These are phyloP conservation scores for Pogonomyrmex californicus DNA, from an alignment of 1,140 invertebrate genomes.

Conservation along the genomic window DNA sequence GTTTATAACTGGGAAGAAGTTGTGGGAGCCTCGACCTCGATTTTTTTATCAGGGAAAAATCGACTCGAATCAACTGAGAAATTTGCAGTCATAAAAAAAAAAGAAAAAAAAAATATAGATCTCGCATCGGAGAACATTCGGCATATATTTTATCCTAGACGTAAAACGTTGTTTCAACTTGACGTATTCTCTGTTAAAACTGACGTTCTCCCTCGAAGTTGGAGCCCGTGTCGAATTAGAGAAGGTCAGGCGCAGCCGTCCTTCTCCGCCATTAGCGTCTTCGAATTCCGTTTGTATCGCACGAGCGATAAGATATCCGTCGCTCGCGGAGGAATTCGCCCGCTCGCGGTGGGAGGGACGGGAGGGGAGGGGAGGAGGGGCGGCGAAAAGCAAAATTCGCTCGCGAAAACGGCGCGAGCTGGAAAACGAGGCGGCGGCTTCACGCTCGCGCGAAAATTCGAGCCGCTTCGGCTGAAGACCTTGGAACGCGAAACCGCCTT, in stretches of 20 bases:
- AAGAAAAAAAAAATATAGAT: no score
- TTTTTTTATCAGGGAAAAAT: no score
- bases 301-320: conserved; percentile 36
- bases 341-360: not conserved
- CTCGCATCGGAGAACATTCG: no score
- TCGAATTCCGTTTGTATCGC: conserved; percentile 1
- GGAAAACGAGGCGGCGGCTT: not conserved
- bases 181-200: no score
- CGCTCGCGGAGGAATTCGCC: not conserved
- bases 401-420: not conserved
- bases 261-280: not conserved
- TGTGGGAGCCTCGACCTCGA: no score
- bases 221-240: not conserved
- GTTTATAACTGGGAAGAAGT: no score
- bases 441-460: conserved; percentile 52
- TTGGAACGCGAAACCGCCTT: conserved; percentile 72
- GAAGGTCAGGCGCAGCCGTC: no score
- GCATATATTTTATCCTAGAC: no score
- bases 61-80: no score
- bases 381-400: not conserved
- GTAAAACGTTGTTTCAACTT: no score
- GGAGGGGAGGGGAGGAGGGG: not conserved
- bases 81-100: no score
- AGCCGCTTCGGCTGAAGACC: conserved; percentile 54
- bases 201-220: not conserved